Evolutionary conservation across 2,797 vertebrate species (phyloP).

Genomic region (Macroramphosus scolopax): DNA sequence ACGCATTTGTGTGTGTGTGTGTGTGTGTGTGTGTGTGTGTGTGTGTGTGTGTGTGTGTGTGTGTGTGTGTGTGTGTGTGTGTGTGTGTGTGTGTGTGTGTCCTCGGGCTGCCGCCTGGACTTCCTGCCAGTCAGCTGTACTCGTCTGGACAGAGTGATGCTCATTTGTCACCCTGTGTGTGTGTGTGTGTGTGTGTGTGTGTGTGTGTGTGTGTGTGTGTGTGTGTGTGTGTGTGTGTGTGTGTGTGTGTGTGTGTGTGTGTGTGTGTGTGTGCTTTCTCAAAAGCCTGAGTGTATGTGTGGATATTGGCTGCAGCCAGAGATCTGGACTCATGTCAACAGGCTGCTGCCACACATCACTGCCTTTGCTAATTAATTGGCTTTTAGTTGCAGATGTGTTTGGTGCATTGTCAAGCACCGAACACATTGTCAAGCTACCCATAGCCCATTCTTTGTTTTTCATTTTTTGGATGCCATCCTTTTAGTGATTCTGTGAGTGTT

Average conservation of each 20-base stretch:
- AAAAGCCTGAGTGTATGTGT: constrained; percentile 49
- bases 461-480: constrained; percentile 65
- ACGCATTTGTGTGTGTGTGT: constrained; percentile 20
- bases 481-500: constrained; percentile 46
- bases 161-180: too few relatives aligned
- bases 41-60: constrained; percentile 28
- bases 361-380: constrained; percentile 82
- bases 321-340: constrained; percentile 82
- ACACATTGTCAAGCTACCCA: constrained; percentile 72
- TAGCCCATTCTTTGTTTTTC: constrained; percentile 15
- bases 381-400: constrained; percentile 79
- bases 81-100: constrained; percentile 25
- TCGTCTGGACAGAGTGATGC: too few relatives aligned
- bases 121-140: too few relatives aligned
- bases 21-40: constrained; percentile 49
- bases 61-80: constrained; percentile 49
- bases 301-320: constrained; percentile 68
- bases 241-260: too few relatives aligned
- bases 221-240: constrained; percentile 30
- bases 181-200: too few relatives aligned
- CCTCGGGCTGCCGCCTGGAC: constrained; percentile 70
- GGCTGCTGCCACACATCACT: constrained; percentile 80
- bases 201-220: constrained; percentile 24
- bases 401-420: constrained; percentile 59
- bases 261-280: constrained; percentile 26